Base-by-base conservation (phyloP, 1,140 invertebrate genomes). In the Catajapyx aquilonaris region DNA sequence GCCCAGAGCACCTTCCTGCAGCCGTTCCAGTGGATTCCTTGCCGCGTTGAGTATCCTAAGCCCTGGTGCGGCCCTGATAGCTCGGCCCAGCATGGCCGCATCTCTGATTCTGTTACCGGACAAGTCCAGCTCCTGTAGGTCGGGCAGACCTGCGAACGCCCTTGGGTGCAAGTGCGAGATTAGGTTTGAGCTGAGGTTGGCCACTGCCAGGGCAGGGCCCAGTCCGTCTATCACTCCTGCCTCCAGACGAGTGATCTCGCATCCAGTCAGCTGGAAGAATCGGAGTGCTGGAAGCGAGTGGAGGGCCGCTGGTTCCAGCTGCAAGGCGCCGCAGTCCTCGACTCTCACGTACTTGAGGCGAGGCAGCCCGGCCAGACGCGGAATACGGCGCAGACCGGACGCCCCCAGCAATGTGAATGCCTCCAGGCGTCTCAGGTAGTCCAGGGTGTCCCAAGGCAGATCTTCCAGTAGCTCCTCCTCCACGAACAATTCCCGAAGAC, bases 381-480 rank as follows among this genome's bases (percentile, higher is more conserved):
- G n/a, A 21, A 17, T 13, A 7, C 34, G 20, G 17, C 2, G 21
- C 20, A 35, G 11, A 34, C 9, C 18, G 3, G 21, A 2, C n/a
- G 11, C 18, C 15, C n/a, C 76, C 49, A 80, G 72, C 39, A 84
- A 63, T 0, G 81, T 85, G 20, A 86, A 64, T 1, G 81, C 81
- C 59, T 85, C 75, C 20, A 85, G 59, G 44, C 73, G 71, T 40
- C 70, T 68, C 39, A 84, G 57, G 43, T 74, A 73, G 39, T 72
- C 66, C 3, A 87, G 56, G 46, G 75, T 76, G 49, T 84, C 78
- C 2, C 73, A 64, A 0, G 81, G 80, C 22, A 85, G 57, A 46
- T 70, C 79, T 20, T 73, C 62, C 19, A 87, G 53, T 44, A 76
- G 73, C 7, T 79, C 75, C 55, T 87, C 81, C 1, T 85, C 81